Evolutionary conservation across 2,113 vertebrate genomes (phyloP).

Genomic region (Pollimyrus isidori): DNA sequence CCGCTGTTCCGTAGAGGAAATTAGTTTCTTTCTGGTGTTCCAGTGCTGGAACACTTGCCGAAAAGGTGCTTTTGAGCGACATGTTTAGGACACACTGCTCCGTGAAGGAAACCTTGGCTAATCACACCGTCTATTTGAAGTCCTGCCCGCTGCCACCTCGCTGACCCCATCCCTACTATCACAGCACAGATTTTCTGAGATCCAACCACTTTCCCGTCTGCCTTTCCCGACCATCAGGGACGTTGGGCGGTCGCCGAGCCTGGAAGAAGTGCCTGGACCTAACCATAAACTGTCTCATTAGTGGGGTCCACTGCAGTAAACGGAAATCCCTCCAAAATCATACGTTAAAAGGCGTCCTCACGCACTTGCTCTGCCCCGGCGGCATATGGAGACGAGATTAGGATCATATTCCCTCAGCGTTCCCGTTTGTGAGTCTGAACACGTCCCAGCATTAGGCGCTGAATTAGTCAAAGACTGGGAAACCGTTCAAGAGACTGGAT

Average conservation of each 20-base stretch:
- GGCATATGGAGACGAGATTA: background rate
- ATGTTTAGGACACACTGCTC: conserved; percentile 26
- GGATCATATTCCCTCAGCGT: background rate
- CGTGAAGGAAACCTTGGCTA: conserved; percentile 23
- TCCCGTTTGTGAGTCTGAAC: background rate
- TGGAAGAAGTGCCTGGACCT: background rate
- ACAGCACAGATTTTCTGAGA: background rate
- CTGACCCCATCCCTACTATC: conserved; percentile 11
- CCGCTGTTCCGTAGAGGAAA: conserved; percentile 17
- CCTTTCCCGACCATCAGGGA: background rate
- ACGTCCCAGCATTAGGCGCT: background rate
- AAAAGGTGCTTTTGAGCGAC: conserved; percentile 24
- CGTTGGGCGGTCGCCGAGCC: background rate
- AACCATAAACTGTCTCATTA: background rate
- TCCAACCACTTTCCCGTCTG: background rate
- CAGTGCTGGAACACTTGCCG: conserved; percentile 12
- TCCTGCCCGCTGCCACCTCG: conserved; percentile 6
- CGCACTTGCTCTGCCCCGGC: background rate
- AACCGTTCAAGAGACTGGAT: background rate
- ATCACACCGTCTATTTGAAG: conserved; percentile 25
- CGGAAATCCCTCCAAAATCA: background rate
- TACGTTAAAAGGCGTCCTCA: background rate
- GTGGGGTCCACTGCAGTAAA: background rate
- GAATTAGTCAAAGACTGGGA: background rate
- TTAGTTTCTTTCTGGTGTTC: conserved; percentile 14